Evolutionary conservation across 2,797 vertebrate species (phyloP).

Genomic region (Arrhamphus sclerolepis): DNA sequence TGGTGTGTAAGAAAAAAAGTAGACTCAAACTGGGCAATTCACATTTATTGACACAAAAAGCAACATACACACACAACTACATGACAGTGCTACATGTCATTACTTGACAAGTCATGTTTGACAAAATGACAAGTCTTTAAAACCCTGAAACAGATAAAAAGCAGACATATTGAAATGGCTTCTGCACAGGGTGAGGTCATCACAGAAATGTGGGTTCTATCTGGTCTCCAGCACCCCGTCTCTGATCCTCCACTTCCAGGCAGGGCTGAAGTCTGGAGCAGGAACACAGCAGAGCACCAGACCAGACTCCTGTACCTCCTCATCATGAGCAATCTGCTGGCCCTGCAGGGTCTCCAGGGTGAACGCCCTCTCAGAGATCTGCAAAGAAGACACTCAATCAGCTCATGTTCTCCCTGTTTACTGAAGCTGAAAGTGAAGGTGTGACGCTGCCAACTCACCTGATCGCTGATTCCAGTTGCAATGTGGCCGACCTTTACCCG

Average conservation of each 20-base stretch:
- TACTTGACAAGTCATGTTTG: not conserved
- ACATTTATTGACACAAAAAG: slow-evolving; percentile 38
- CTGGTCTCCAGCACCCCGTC: slow-evolving; percentile 86
- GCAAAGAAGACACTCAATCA: slow-evolving; percentile 13
- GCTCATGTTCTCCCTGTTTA: not conserved
- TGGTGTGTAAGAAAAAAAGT: not conserved
- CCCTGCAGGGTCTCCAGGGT: slow-evolving; percentile 89
- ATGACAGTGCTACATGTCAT: not conserved
- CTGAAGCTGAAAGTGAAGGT: not conserved
- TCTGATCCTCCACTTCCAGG: slow-evolving; percentile 92
- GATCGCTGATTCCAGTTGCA: slow-evolving; percentile 94
- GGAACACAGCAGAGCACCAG: slow-evolving; percentile 89
- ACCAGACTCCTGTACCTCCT: slow-evolving; percentile 88
- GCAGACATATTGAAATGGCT: too few species aligned
- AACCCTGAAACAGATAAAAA: slow-evolving; percentile 7
- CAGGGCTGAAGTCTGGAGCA: slow-evolving; percentile 84
- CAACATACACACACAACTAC: slow-evolving; percentile 25
- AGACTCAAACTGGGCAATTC: slow-evolving; percentile 3
- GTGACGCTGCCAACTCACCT: slow-evolving; percentile 78
- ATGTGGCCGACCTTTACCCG: slow-evolving; percentile 93
- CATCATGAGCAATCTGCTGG: slow-evolving; percentile 83
- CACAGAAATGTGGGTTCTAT: slow-evolving; percentile 35
- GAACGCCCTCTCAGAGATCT: slow-evolving; percentile 93
- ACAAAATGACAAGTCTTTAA: not conserved
- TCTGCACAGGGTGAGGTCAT: too few species aligned